phyloP scores from a whole-genome alignment of 2,797 vertebrate species.

The Chaunax sp. region DNA sequence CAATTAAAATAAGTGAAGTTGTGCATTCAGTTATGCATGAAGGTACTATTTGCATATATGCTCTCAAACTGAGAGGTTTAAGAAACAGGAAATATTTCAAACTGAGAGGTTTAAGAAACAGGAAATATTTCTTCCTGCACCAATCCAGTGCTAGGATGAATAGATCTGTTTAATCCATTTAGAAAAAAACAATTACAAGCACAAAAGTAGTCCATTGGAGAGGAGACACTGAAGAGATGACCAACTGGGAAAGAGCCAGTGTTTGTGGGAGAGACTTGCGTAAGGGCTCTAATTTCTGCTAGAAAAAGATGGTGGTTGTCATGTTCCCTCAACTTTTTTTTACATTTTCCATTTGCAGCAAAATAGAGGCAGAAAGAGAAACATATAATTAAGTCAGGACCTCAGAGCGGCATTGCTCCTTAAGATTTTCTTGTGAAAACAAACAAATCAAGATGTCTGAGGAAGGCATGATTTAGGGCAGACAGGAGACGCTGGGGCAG shows the following conservation, averaged over 20 bases:
- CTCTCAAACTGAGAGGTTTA: constrained; percentile 13
- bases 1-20: constrained; percentile 36
- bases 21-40: neutral
- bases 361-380: constrained; percentile 7
- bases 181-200: constrained; percentile 8
- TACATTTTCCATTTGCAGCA: constrained; percentile 28
- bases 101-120: too few species aligned
- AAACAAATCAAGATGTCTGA: constrained; percentile 52
- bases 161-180: constrained; percentile 21
- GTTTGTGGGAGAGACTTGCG: constrained; percentile 42
- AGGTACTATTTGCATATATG: neutral
- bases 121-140: constrained; percentile 1
- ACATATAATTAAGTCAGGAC: neutral
- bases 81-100: constrained; percentile 23
- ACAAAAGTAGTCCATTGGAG: constrained; percentile 34
- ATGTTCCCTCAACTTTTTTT: constrained; percentile 20
- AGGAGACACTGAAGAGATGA: constrained; percentile 13
- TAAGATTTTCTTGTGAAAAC: constrained; percentile 30
- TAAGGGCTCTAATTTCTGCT: constrained; percentile 31
- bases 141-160: neutral
- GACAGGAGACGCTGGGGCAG: constrained; percentile 40
- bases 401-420: constrained; percentile 41
- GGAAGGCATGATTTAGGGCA: constrained; percentile 26
- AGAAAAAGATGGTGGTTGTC: constrained; percentile 15
- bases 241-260: constrained; percentile 40